Evolutionary conservation across 2,797 vertebrate genomes (phyloP), one percentile per base, ranked within the genome.

Genomic region (Chiroxiphia lanceolata): DNA sequence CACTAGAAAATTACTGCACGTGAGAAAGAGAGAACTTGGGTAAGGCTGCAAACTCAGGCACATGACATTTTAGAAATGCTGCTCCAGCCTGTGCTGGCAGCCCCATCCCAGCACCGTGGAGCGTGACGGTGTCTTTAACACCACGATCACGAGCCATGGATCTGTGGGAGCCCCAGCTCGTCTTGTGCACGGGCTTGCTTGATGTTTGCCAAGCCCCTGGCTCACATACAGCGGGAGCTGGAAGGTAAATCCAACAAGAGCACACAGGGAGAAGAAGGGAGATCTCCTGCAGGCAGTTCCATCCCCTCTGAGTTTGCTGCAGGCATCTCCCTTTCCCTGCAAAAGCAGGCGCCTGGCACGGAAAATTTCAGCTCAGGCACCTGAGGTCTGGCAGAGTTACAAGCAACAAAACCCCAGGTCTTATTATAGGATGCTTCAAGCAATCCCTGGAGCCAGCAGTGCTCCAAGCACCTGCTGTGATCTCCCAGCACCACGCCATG

Each of bases 81-180:
- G 8, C 38, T 75, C 56, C 87, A 33, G 71, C 33, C 15, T 4
- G 10, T 3, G 15, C 3, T 5, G 53, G 54, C 65, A 51, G 60
- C 74, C 53, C 38, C 44, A 4, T 42, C 59, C 11, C 47, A 10
- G 47, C 31, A 16, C 21, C 6, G 13, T 17, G 5, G 29, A 7
- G 36, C 1, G 4, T 8, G 67, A 16, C 6, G 33, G 20, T 27
- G 63, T 18, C 68, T 51, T 47, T 8, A 47, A 15, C 33, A 4
- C 19, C 4, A 1, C 15, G 61, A 47, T 33, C 8, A 1, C 3
- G 26, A 76, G 69, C 74, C 13, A 0, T 1, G 54, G 26, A 54
- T 38, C 76, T 13, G 25, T 12, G 38, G 76, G 51, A 67, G 50
- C 47, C 42, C 11, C 67, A 15, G 54, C 44, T 45, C 54, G 12